Base-by-base conservation (phyloP, 1,140 invertebrate species). In the Melitaea cinxia region DNA sequence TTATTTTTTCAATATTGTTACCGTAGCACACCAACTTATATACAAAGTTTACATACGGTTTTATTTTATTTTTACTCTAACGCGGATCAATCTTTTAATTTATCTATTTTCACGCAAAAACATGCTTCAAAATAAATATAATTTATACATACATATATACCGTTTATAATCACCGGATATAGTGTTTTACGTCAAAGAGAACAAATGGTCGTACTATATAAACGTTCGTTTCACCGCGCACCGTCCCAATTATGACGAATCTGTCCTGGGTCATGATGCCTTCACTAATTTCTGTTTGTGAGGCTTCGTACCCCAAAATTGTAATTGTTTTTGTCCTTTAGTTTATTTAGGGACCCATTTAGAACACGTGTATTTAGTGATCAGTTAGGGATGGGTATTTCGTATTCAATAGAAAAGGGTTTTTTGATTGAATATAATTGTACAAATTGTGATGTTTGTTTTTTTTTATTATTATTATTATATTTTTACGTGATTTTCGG, bases 281-380 rank as follows among this genome's bases (percentile, higher is more conserved):
- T 33, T 45, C 42, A 35, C 59, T 68, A 68, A 68, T 68, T 56
- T 62, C 47, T 59, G 35, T 63, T 45, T 61, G 57, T 37, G 26
- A 15, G 23, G 37, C 45, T 65, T 45, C 63, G 33, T 35, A 52
- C 53, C 35, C n/a, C 47, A 10, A 50, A 62, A 62, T 54, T 45
- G 58, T 70, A 62, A 70, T 70, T 70, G 68, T 70, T 70, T 70
- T 53, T 62, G 58, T 65, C 59, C 65, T 23, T 62, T 26, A 65
- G 62, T 70, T 70, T 70, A 66, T 70, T 70, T 65, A 58, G 63
- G 68, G 54, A 60, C 47, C 50, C 62, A 56, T 70, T 66, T 54
- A 61, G 63, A 35, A 45, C 52, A 66, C 63, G 54, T 64, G 52
- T 64, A 45, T 45, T 17, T 26, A 26, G 21, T 19, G 23, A 57